Evolutionary conservation across 2,888 invertebrate genomes (phyloP), one percentile per base, ranked within the genome.

Genomic region (Trypoxylon attenuatum): DNA sequence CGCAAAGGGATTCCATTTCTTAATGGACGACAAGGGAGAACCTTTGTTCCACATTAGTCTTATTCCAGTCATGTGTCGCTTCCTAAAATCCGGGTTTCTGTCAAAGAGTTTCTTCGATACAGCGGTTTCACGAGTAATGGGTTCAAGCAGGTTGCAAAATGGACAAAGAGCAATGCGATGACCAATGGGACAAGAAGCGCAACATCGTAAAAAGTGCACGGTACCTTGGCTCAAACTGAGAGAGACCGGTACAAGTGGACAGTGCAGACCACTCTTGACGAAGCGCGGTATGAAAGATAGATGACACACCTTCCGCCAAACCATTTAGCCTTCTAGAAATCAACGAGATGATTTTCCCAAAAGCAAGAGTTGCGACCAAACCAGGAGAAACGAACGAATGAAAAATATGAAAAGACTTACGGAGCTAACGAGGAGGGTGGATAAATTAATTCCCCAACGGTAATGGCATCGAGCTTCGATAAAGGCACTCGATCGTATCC

Each of bases 1-100:
- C 69, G 92, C 91, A 88, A 94, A 94, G 0, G 96, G 96, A 86
- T 96, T 96, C 96, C 96, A 96, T 61, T 92, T 91, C n/a, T 91
- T 91, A 72, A 90, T 89, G 76, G 93, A 83, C 27, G 92, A 88
- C 39, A 94, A 82, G 0, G 93, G 91, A 79, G 92, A 90, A 0
- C 93, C 93, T 77, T 91, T 91, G 82, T 94, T 94, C 93, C 95
- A 95, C 89, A 93, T 91, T 43, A 94, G 87, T 52, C 95, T 90
- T 8, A 96, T 89, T 0, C 95, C 96, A 47, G 90, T 89, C 73
- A 92, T 91, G 78, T 93, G 92, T 52, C 95, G 89, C 64, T 92
- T 91, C 75, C 94, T 94, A 85, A 50, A 67, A 38, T 51, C 15
- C 18, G 2, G n/a, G n/a, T n/a, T n/a, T n/a, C n/a, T n/a, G n/a